Conservation (phyloP, 2,888 invertebrate species). For the Netelia melanura region DNA sequence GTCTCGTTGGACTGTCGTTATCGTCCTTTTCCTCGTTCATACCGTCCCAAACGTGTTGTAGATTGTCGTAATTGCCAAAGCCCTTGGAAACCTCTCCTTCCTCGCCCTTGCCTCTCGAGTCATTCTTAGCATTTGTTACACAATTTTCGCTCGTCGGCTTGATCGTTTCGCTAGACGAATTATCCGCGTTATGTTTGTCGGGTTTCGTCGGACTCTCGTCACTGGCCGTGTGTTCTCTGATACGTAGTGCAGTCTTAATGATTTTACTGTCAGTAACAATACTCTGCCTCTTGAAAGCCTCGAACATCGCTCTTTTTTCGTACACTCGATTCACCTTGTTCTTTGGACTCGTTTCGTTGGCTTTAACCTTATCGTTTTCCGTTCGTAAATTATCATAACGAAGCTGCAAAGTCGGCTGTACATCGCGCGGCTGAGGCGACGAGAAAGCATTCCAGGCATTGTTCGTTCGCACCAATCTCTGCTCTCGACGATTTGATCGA, state of each 20-base stretch:
- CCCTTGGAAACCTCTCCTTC: conserved; percentile 83
- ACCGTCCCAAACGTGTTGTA: conserved; percentile 84
- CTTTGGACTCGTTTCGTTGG: conserved; percentile 59
- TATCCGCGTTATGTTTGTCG: conserved; percentile 20
- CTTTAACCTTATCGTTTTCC: conserved; percentile 67
- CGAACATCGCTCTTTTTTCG: conserved; percentile 79
- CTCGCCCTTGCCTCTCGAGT: conserved; percentile 11
- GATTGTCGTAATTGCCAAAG: conserved; percentile 88
- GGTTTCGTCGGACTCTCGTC: conserved; percentile 34
- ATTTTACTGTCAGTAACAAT: conserved; percentile 80
- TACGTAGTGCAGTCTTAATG: conserved; percentile 79
- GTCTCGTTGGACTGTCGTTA: conserved; percentile 87
- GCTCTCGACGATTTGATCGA: conserved; percentile 74
- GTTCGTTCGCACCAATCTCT: conserved; percentile 78
- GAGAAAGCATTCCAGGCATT: conserved; percentile 80
- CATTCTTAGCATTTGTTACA: conserved; percentile 6
- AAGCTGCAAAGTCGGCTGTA: conserved; percentile 74
- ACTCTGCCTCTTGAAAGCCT: conserved; percentile 79
- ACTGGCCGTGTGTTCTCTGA: conserved; percentile 77
- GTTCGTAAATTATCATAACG: conserved; percentile 80
- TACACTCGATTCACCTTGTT: conserved; percentile 72
- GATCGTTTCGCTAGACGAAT: conserved; percentile 22
- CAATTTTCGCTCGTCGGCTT: conserved; percentile 80
- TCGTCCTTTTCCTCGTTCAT: conserved; percentile 73
- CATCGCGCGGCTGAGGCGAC: conserved; percentile 72